Evolutionary conservation across 2,797 vertebrate species (phyloP), one percentile per base, ranked within the genome.

Genomic region (Moxostoma hubbsi): DNA sequence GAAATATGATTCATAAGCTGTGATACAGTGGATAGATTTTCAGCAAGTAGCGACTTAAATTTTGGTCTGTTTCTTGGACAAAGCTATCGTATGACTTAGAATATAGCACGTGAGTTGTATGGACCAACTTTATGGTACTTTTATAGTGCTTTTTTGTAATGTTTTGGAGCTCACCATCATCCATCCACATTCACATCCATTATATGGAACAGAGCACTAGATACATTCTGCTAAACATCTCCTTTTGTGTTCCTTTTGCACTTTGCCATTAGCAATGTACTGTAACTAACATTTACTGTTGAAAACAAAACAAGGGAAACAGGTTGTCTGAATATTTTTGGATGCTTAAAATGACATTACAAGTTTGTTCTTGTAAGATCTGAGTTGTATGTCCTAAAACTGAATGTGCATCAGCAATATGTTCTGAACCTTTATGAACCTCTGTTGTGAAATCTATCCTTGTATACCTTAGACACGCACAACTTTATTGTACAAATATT

Each of bases 401-500:
- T 7, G 9, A 15, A 55, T 79, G 50, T 78, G 55, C 50, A 63
- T 46, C n/a, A 50, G 18, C 66, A 15, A n/a, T 49, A 65, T 13
- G 4, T 73, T 46, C 11, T 47, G 1, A 68, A 77, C 50, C 43
- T 64, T 10, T 8, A 13, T 18, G n/a, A n/a, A 61, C 55, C 57
- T 36, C 47, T 5, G 18, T 9, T 16, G 63, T 83, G 49, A 53
- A 75, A 70, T 65, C 45, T 77, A 63, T 65, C 49, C 59, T 9
- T 12, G 53, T 74, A 24, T 61, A 65, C 49, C 47, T 6, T 7
- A 70, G 51, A 18, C 13, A 58, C 50, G 9, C 68, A 63, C 59
- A 61, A 7, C 15, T 55, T 61, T 66, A 70, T 24, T 18, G 53
- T 15, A 57, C 54, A 77, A 73, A 73, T 45, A 78, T 75, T 73